phyloP scores from a whole-genome alignment of 1,140 invertebrate species.

The Brachionus rubens region DNA sequence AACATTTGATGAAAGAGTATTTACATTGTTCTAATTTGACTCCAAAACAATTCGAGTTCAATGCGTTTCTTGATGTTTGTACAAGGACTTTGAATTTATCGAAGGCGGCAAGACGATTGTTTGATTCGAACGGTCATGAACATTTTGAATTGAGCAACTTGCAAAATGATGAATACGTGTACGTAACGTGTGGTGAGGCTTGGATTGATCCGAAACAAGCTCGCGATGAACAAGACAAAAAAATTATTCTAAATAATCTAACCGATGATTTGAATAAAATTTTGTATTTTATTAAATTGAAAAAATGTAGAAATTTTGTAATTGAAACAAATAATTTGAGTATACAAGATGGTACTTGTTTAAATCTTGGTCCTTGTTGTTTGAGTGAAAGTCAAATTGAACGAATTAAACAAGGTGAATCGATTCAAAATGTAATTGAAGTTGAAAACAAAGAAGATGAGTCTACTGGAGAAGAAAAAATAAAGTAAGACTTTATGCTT shows the following conservation, averaged over 20 bases:
- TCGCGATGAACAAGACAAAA: constrained; percentile 55
- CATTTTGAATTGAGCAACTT: constrained; percentile 54
- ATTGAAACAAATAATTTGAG: background rate
- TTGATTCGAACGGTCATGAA: constrained; percentile 57
- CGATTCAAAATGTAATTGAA: constrained; percentile 35
- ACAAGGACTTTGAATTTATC: constrained; percentile 56
- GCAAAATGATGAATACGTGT: constrained; percentile 55
- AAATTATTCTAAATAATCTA: constrained; percentile 54
- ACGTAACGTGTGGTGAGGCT: constrained; percentile 57
- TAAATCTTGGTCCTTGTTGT: background rate
- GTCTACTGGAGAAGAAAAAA: background rate
- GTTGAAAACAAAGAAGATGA: background rate
- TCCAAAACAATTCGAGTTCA: constrained; percentile 47
- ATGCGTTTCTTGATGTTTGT: constrained; percentile 57
- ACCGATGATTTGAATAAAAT: constrained; percentile 53
- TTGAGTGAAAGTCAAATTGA: background rate
- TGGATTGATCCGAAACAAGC: constrained; percentile 57
- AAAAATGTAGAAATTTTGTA: constrained; percentile 27
- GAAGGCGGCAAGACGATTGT: constrained; percentile 58
- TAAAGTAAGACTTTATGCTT: background rate
- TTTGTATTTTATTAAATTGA: constrained; percentile 42
- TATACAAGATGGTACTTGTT: constrained; percentile 13
- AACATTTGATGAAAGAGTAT: background rate
- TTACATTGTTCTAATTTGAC: constrained; percentile 16
- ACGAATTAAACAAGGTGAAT: constrained; percentile 32